Evolutionary conservation across 2,888 invertebrate genomes (phyloP).

Genomic region (Drosophila prolongata): DNA sequence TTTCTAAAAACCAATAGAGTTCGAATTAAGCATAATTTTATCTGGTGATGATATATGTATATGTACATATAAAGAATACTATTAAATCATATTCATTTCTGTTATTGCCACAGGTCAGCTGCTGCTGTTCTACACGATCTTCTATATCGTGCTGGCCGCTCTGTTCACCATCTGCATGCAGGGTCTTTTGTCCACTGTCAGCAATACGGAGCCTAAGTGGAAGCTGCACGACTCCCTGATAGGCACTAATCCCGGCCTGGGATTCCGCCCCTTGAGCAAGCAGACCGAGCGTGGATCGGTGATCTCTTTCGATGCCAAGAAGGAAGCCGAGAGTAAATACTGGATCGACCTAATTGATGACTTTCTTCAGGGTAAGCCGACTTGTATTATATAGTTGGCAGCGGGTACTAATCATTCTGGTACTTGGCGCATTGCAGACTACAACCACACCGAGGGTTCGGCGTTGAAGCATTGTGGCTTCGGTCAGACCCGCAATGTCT

Average conservation of each 20-base stretch:
- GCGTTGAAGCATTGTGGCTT: conserved; percentile 86
- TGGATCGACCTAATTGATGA: conserved; percentile 86
- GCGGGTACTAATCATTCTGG: not conserved
- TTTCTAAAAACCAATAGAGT: too few relatives aligned
- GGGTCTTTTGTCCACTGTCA: conserved; percentile 90
- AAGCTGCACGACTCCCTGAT: conserved; percentile 91
- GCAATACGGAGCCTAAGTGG: conserved; percentile 90
- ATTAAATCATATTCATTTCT: not conserved
- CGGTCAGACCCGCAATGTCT: conserved; percentile 83
- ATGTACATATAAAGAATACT: not conserved
- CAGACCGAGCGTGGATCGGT: conserved; percentile 87
- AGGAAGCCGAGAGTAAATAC: conserved; percentile 85
- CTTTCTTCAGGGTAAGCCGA: conserved; percentile 86
- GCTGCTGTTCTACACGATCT: conserved; percentile 93
- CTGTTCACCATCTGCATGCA: conserved; percentile 95
- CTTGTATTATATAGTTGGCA: too few relatives aligned
- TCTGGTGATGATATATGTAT: too few relatives aligned
- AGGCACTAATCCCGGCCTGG: conserved; percentile 87
- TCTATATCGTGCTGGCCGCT: conserved; percentile 93
- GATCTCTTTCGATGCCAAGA: conserved; percentile 86
- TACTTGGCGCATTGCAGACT: conserved; percentile 74
- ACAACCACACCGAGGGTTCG: conserved; percentile 83
- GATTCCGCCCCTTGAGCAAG: conserved; percentile 87
- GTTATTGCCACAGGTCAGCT: conserved; percentile 89
- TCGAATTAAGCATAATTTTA: too few relatives aligned